Conservation (phyloP, 2,888 invertebrate genomes). For the Tiphia femorata region DNA sequence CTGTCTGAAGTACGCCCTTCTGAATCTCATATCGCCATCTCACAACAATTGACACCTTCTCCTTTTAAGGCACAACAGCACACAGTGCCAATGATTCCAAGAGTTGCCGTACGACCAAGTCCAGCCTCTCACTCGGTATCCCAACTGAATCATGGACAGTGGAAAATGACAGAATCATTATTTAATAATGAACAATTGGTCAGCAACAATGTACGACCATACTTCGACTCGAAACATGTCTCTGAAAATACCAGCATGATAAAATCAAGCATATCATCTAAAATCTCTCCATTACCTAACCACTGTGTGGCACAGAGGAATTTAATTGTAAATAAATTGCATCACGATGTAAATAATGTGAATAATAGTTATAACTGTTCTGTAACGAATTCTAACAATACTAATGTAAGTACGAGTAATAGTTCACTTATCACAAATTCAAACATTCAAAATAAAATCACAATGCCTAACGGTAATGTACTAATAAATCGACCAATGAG, state of each 20-base stretch:
- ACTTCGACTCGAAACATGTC: constrained; percentile 63
- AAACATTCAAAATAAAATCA: constrained; percentile 66
- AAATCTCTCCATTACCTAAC: constrained; percentile 56
- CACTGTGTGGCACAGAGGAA: constrained; percentile 58
- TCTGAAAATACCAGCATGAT: constrained; percentile 66
- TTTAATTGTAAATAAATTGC: constrained; percentile 52
- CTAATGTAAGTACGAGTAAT: constrained; percentile 34
- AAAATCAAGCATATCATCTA: constrained; percentile 61
- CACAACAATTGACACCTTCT: constrained; percentile 32
- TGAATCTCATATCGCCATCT: constrained; percentile 28
- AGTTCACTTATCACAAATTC: constrained; percentile 55
- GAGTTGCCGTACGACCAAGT: constrained; percentile 63
- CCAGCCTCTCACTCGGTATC: constrained; percentile 50
- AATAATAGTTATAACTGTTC: constrained; percentile 52
- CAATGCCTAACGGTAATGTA: constrained; percentile 53
- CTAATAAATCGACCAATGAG: constrained; percentile 79
- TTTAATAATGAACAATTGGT: constrained; percentile 55
- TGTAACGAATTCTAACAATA: constrained; percentile 41
- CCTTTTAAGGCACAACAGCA: constrained; percentile 47
- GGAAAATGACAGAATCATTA: constrained; percentile 57
- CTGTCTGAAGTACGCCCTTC: constrained; percentile 38
- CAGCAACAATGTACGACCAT: constrained; percentile 56
- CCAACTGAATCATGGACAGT: constrained; percentile 43
- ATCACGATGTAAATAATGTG: constrained; percentile 53
- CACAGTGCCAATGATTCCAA: constrained; percentile 53